Conservation (phyloP, 2,888 invertebrate species). For the Melinaea marsaeus region DNA sequence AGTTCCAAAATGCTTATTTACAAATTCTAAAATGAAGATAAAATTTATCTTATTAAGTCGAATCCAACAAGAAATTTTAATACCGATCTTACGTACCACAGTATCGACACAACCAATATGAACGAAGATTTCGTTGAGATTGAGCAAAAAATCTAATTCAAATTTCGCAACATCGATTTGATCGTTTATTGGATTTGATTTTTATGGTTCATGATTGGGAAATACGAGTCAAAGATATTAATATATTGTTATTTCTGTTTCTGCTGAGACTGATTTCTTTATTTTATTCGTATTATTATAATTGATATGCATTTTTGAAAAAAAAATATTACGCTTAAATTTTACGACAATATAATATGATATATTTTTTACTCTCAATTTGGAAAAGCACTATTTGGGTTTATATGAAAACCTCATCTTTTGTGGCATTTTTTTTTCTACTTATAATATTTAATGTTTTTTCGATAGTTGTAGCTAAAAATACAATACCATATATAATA, state of each 20-base stretch:
- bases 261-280: conserved; percentile 8
- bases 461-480: no score
- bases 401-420: no score
- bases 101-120: conserved; percentile 30
- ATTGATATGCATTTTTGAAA: not conserved
- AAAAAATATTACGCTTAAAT: not conserved
- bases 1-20: conserved; percentile 14
- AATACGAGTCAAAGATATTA: conserved; percentile 38
- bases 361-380: no score
- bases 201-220: conserved; percentile 56
- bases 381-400: no score
- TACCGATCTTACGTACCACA: conserved; percentile 22
- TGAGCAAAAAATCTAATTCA: conserved; percentile 53
- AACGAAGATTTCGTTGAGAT: conserved; percentile 53
- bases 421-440: no score
- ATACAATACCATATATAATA: no score
- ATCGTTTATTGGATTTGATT: conserved; percentile 56
- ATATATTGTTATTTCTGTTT: conserved; percentile 13
- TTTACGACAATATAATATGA: no score
- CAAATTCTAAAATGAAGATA: conserved; percentile 14
- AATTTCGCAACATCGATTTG: conserved; percentile 62
- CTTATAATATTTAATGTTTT: no score
- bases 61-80: conserved; percentile 21
- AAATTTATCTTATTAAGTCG: conserved; percentile 14
- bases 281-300: not conserved